Percentiles rank a stretch among this genome's conserved stretches.
phyloP scores from a whole-genome alignment of 30 jellyfish, hydroid and myxozoan species.

The Chrysaora quinquecirrha region DNA sequence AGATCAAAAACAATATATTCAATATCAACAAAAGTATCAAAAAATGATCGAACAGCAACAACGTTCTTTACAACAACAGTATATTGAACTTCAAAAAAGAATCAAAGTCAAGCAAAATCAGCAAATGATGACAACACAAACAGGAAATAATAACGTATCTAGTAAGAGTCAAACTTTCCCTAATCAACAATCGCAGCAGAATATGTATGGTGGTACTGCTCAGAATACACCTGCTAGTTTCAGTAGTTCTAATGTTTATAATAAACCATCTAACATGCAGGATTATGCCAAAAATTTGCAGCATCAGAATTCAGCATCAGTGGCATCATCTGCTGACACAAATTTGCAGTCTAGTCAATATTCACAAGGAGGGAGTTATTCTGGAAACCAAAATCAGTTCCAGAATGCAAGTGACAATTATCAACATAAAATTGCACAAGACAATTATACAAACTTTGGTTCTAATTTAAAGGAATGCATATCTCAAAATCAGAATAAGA shows the following conservation, averaged over 20 bases:
- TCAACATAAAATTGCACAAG: too few species aligned
- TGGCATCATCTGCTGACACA: neutral
- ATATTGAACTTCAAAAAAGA: conserved; percentile 75
- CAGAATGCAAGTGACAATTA: too few species aligned
- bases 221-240: neutral
- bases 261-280: neutral
- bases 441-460: too few species aligned
- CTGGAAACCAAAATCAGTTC: too few species aligned
- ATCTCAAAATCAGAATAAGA: too few species aligned
- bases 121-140: neutral
- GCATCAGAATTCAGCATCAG: neutral
- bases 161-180: neutral
- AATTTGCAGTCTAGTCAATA: too few species aligned
- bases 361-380: too few species aligned
- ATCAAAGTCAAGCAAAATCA: conserved; percentile 19
- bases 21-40: conserved; percentile 89
- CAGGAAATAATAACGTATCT: too few species aligned
- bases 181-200: neutral
- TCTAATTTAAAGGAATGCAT: too few species aligned
- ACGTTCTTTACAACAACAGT: conserved; percentile 69
- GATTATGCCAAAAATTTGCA: neutral
- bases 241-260: neutral
- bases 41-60: conserved; percentile 89
- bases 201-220: neutral
- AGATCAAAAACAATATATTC: conserved; percentile 85